Conservation (phyloP, 64 coral and sea anemone species). For the Acropora yongei region DNA sequence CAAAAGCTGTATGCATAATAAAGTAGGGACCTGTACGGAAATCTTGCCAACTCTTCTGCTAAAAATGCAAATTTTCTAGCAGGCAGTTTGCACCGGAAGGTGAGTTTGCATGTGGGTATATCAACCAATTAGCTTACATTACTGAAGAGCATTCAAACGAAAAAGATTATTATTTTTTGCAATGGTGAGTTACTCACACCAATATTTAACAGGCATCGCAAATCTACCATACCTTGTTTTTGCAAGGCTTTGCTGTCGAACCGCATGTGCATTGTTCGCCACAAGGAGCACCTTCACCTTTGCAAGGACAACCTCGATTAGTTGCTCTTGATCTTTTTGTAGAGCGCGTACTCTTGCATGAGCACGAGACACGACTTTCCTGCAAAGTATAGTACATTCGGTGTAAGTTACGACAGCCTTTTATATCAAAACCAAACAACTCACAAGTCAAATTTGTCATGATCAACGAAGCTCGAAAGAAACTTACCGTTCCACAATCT, state of each 20-base stretch:
- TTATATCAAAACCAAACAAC: not conserved
- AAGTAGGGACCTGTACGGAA: no score
- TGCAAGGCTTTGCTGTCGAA: not conserved
- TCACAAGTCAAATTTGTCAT: constrained; percentile 33
- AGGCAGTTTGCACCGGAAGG: not conserved
- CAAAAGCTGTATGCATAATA: no score
- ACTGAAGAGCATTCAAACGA: not conserved
- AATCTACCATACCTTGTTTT: constrained; percentile 8
- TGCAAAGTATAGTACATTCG: not conserved
- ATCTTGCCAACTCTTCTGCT: not conserved
- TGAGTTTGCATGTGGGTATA: not conserved
- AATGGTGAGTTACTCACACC: not conserved
- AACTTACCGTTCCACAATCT: constrained; percentile 5
- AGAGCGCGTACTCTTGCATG: constrained; percentile 11
- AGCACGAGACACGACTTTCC: not conserved
- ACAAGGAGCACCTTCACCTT: not conserved
- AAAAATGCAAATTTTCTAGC: not conserved
- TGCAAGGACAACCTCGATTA: constrained; percentile 9
- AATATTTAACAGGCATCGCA: not conserved
- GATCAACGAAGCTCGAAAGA: not conserved
- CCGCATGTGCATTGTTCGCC: not conserved
- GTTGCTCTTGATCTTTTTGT: not conserved
- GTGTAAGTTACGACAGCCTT: not conserved
- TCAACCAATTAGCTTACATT: not conserved
- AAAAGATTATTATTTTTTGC: not conserved